phyloP scores from a whole-genome alignment of 2,797 vertebrate species.

The Cichlasoma orientale region DNA sequence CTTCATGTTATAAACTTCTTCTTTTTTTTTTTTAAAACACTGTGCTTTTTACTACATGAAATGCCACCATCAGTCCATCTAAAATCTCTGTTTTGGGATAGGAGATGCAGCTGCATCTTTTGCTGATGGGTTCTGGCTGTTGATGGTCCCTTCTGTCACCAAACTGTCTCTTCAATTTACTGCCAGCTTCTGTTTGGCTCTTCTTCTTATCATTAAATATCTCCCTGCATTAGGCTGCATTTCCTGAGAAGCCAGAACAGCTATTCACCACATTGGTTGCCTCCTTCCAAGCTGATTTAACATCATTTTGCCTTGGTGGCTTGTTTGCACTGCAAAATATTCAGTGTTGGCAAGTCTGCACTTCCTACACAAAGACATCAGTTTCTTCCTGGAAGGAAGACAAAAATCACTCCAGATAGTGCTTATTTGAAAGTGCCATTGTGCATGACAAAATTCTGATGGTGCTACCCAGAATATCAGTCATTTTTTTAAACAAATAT shows the following conservation, averaged over 20 bases:
- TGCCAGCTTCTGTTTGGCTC: slow-evolving; percentile 32
- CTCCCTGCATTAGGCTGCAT: neutral
- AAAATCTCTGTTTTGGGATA: neutral
- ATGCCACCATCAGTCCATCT: neutral
- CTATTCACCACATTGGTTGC: slow-evolving; percentile 11
- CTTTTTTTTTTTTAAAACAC: too few species aligned
- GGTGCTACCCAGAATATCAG: neutral
- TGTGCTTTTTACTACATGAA: neutral
- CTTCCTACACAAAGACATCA: slow-evolving; percentile 26
- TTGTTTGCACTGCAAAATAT: slow-evolving; percentile 15
- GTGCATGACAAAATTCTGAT: neutral
- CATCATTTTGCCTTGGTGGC: slow-evolving; percentile 8
- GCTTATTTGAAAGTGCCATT: neutral
- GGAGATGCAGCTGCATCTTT: slow-evolving; percentile 30
- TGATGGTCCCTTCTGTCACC: slow-evolving; percentile 2
- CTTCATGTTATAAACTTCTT: too few species aligned
- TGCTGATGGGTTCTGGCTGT: slow-evolving; percentile 22
- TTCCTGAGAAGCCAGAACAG: slow-evolving; percentile 14
- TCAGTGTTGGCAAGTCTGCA: neutral
- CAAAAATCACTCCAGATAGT: neutral
- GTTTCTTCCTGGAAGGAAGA: neutral
- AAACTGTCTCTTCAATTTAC: slow-evolving; percentile 25
- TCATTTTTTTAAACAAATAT: neutral
- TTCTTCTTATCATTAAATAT: slow-evolving; percentile 26
- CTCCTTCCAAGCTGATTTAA: slow-evolving; percentile 20